These are phyloP conservation scores for Phaedon cochleariae DNA, from an alignment of 2,888 invertebrate species.

Conservation along the genomic window DNA sequence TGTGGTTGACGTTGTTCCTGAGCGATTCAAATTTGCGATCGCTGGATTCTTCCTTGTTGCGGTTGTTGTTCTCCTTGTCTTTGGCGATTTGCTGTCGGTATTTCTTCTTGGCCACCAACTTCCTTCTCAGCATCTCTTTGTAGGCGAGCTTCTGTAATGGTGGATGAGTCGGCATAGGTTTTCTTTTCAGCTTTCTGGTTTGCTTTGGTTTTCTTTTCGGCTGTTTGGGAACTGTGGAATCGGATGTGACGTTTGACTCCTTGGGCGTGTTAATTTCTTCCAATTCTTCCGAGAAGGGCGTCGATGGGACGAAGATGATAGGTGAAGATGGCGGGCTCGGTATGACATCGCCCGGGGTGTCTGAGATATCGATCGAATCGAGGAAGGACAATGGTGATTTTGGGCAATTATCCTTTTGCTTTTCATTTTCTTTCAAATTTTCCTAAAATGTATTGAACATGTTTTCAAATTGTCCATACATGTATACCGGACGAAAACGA, in stretches of 20 bases:
- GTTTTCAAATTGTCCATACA: no score
- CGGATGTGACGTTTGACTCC: background rate
- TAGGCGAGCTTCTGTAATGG: background rate
- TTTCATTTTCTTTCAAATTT: background rate
- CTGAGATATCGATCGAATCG: conserved; percentile 27
- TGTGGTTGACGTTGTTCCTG: background rate
- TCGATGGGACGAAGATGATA: background rate
- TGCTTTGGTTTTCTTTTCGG: background rate
- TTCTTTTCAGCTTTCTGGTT: background rate
- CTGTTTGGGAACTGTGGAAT: background rate
- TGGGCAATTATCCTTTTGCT: background rate
- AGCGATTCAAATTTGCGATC: no score
- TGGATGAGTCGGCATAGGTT: background rate
- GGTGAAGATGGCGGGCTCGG: background rate
- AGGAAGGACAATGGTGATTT: conserved; percentile 23
- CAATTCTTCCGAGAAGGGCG: background rate
- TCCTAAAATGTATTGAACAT: no score
- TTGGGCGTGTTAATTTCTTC: no score
- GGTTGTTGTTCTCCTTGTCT: no score
- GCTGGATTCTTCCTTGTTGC: no score
- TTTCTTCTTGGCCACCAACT: background rate
- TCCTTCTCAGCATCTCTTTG: background rate
- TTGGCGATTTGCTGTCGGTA: no score
- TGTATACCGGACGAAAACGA: no score
- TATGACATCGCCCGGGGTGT: background rate